Conservation (phyloP, 2,888 invertebrate species). For the Vandiemenella viatica region DNA sequence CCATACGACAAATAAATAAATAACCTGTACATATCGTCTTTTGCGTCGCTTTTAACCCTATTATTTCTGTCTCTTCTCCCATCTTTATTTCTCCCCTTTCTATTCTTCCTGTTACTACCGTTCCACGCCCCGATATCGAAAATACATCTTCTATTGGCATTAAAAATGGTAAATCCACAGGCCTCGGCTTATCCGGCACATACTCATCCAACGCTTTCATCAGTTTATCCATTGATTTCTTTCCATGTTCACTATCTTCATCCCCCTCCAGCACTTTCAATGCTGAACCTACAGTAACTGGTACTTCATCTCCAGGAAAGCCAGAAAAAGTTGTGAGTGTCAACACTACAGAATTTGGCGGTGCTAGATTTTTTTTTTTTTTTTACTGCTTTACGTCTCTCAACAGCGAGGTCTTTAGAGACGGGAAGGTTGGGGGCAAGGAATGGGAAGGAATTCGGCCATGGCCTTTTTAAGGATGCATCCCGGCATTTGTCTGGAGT, state of each 20-base stretch:
- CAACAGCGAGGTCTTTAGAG: too few species aligned
- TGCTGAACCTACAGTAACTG: conserved; percentile 14
- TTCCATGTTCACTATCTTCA: conserved; percentile 24
- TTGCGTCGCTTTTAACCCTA: background rate
- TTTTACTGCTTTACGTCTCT: too few species aligned
- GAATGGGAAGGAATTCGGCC: too few species aligned
- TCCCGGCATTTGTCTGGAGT: too few species aligned
- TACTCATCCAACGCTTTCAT: conserved; percentile 7
- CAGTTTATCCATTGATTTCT: conserved; percentile 5
- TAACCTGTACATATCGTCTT: conserved; percentile 4
- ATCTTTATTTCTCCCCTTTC: background rate
- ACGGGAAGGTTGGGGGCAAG: too few species aligned
- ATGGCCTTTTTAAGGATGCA: too few species aligned
- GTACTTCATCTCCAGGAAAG: conserved; percentile 16
- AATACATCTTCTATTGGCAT: conserved; percentile 4
- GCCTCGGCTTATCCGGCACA: background rate
- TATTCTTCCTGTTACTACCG: conserved; percentile 2
- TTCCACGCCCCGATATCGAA: conserved; percentile 2
- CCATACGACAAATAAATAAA: too few species aligned
- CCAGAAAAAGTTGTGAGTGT: too few species aligned
- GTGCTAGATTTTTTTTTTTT: too few species aligned
- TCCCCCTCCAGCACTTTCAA: conserved; percentile 20
- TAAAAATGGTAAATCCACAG: conserved; percentile 1
- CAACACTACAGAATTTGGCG: too few species aligned
- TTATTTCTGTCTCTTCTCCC: conserved; percentile 1